Percentiles rank a stretch among this genome's conserved stretches.
Conservation (phyloP, 1,140 invertebrate genomes). For the Drosophila ercepeae region DNA sequence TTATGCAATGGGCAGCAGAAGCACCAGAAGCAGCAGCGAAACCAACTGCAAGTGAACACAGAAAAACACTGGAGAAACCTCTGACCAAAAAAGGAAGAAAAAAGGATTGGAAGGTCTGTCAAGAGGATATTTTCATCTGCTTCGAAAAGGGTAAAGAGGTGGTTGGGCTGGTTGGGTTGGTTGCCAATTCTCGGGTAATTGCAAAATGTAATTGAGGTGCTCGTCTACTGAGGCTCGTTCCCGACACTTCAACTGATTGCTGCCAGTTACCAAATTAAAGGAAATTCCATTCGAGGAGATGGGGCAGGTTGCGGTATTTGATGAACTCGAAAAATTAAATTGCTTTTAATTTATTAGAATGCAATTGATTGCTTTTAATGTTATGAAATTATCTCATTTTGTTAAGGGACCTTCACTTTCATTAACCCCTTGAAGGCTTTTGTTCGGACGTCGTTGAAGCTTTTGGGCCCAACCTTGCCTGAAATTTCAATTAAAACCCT, state of each 20-base stretch:
- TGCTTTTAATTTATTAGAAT: constrained; percentile 44
- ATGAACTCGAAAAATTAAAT: neutral
- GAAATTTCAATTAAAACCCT: constrained; percentile 69
- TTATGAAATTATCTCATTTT: constrained; percentile 31
- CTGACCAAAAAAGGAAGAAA: neutral
- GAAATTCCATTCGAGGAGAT: neutral
- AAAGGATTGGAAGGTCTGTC: constrained; percentile 4
- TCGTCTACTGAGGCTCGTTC: constrained; percentile 9
- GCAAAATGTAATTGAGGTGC: constrained; percentile 55
- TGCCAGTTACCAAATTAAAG: constrained; percentile 19
- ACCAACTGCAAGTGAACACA: constrained; percentile 7
- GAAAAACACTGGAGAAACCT: constrained; percentile 17
- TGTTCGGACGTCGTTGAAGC: constrained; percentile 2
- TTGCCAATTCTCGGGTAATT: constrained; percentile 29
- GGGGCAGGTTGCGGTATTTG: neutral
- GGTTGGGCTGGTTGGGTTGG: neutral
- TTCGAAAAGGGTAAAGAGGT: constrained; percentile 3
- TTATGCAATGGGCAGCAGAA: constrained; percentile 48
- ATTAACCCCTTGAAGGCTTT: constrained; percentile 13
- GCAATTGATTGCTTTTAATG: constrained; percentile 33
- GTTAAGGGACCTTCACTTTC: neutral
- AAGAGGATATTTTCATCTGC: constrained; percentile 42
- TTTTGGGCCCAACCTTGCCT: constrained; percentile 28
- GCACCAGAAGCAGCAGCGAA: constrained; percentile 14
- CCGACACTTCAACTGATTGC: constrained; percentile 36